Conservation (phyloP, 2,888 invertebrate genomes). For the Lathronympha strigana region DNA sequence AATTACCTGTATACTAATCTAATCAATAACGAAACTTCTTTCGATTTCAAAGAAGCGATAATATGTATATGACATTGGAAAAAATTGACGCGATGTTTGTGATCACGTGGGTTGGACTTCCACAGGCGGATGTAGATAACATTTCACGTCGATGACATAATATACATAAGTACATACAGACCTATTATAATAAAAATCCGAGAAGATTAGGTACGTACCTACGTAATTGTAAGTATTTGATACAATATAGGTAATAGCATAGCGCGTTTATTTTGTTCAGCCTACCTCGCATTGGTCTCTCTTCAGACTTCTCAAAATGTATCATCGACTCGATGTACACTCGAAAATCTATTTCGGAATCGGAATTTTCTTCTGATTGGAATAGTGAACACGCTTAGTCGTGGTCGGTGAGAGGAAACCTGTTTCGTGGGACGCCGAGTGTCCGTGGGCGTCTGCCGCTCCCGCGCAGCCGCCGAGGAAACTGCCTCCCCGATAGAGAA, state of each 20-base stretch:
- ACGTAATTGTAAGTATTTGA: neutral
- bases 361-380: constrained; percentile 32
- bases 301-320: neutral
- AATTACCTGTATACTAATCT: constrained; percentile 38
- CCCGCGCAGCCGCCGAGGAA: constrained; percentile 45
- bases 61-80: neutral
- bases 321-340: neutral
- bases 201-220: neutral
- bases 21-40: constrained; percentile 34
- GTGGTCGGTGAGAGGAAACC: constrained; percentile 77
- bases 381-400: constrained; percentile 49
- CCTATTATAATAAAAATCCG: neutral
- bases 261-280: neutral
- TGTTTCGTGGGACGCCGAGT: constrained; percentile 61
- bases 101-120: constrained; percentile 54
- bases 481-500: constrained; percentile 9
- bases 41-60: constrained; percentile 10
- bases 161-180: constrained; percentile 44
- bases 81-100: constrained; percentile 46
- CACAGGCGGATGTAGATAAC: constrained; percentile 75
- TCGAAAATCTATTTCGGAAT: constrained; percentile 14
- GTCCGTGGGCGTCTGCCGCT: constrained; percentile 65
- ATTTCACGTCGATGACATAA: constrained; percentile 70
- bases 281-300: neutral
- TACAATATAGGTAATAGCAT: neutral